Conservation (phyloP, 2,888 invertebrate genomes). For the Onchidella celtica region DNA sequence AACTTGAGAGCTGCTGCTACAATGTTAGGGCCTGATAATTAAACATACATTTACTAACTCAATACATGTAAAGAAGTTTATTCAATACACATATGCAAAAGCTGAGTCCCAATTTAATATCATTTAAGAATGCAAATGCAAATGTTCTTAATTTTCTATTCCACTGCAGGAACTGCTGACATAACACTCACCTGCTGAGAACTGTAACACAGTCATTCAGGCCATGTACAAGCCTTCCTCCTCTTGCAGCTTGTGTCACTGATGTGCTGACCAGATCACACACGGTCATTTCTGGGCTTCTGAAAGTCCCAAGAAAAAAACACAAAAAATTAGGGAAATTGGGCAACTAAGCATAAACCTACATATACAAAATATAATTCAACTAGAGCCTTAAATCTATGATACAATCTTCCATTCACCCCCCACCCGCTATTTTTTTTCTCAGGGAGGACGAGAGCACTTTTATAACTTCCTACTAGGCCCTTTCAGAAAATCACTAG, state of each 20-base stretch:
- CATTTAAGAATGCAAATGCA: too few species aligned
- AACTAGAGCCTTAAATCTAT: neutral
- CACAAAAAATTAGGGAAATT: neutral
- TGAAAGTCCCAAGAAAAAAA: neutral
- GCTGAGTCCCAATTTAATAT: too few species aligned
- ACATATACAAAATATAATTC: neutral
- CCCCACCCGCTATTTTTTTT: neutral
- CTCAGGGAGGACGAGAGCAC: too few species aligned
- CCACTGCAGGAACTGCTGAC: too few species aligned
- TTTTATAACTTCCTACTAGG: neutral
- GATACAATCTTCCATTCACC: neutral
- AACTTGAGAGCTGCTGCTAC: too few species aligned
- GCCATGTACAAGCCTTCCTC: constrained; percentile 29
- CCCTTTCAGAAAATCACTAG: neutral
- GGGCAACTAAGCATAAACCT: neutral
- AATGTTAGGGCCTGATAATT: too few species aligned
- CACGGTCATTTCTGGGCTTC: constrained; percentile 39
- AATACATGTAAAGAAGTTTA: too few species aligned
- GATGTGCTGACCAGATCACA: constrained; percentile 33
- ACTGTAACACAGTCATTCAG: constrained; percentile 35
- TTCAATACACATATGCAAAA: too few species aligned
- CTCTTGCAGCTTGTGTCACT: constrained; percentile 20
- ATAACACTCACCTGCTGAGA: constrained; percentile 29
- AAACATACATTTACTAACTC: too few species aligned
- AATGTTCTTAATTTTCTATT: too few species aligned